Base-by-base conservation (phyloP, 2,797 vertebrate species). In the Malacoctenus gilli region DNA sequence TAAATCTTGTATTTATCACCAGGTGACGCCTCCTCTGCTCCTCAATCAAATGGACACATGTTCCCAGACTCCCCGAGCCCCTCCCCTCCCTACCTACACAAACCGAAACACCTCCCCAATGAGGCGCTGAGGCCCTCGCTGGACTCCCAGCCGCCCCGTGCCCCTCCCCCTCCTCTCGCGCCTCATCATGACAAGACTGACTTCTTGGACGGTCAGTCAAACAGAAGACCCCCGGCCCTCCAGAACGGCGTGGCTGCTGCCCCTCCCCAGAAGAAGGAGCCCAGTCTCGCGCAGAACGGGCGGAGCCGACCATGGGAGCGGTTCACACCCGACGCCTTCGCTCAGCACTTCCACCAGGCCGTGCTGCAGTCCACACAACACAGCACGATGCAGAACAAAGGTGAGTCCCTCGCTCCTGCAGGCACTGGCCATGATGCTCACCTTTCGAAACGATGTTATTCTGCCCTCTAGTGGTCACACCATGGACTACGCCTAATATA, bases 321-420 rank as follows among this genome's bases (percentile, higher is more conserved):
- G 34, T 94, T 95, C 77, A 82, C 93, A 15, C 93, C 94, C 0
- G 95, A 96, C 71, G 92, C 94, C 59, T 96, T 96, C 0, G 94
- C 95, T 57, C 95, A 96, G 59, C 95, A 95, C 82, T 96, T 97
- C 85, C 95, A 97, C 0, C 94, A 95, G 79, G 95, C 95, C 0
- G 95, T 96, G 82, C 88, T 97, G 77, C 94, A 96, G 87, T 95
- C 95, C 76, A 95, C 95, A 0, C 93, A 96, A 0, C 93, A 96
- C 85, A 92, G 86, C 74, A 92, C 94, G 0, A 60, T 93, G 80
- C 93, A 95, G 86, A 93, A 92, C 78, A 95, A 94, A 94, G 94
- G 95, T 96, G 38, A 77, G 72, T 3, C 25, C 5, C 32, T 36
- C n/a, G 0, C 39, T 9, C 47, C 28, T 15, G 4, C 2, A 5